phyloP scores from a whole-genome alignment of 2,797 vertebrate genomes.

The Chiroxiphia lanceolata region DNA sequence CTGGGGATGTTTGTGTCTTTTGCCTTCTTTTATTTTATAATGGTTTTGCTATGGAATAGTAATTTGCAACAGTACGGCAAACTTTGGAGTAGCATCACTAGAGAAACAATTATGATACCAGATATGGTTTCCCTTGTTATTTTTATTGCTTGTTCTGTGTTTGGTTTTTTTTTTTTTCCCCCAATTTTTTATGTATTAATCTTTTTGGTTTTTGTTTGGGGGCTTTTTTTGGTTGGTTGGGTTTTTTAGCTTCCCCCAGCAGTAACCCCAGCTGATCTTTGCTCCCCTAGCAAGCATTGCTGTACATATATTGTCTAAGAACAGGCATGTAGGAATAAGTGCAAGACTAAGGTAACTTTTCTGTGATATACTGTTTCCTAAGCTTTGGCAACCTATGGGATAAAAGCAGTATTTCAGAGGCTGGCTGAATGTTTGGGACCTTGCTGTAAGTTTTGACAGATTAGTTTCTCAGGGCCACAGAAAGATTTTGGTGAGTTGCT shows the following conservation, averaged over 20 bases:
- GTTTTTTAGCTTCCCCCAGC: not conserved
- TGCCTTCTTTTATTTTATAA: not conserved
- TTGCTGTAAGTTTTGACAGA: not conserved
- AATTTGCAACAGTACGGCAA: not conserved
- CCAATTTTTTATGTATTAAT: not conserved
- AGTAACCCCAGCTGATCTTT: not conserved
- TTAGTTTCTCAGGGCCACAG: not conserved
- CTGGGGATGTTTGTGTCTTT: not conserved
- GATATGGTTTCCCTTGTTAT: not conserved
- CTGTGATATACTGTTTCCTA: not conserved
- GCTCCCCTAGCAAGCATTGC: not conserved
- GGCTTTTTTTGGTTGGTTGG: not conserved
- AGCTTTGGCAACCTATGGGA: not conserved
- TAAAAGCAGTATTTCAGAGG: not conserved
- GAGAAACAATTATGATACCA: not conserved
- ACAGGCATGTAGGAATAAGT: not conserved
- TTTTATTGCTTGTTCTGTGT: not conserved
- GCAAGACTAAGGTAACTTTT: not conserved
- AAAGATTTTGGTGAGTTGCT: not conserved
- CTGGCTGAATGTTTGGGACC: not conserved
- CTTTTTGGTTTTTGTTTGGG: not conserved
- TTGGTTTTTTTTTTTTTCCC: accelerated
- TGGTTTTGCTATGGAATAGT: not conserved
- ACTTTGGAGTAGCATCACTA: not conserved
- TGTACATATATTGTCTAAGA: not conserved